phyloP scores from a whole-genome alignment of 2,113 vertebrate species.

The Corythaeola cristata region DNA sequence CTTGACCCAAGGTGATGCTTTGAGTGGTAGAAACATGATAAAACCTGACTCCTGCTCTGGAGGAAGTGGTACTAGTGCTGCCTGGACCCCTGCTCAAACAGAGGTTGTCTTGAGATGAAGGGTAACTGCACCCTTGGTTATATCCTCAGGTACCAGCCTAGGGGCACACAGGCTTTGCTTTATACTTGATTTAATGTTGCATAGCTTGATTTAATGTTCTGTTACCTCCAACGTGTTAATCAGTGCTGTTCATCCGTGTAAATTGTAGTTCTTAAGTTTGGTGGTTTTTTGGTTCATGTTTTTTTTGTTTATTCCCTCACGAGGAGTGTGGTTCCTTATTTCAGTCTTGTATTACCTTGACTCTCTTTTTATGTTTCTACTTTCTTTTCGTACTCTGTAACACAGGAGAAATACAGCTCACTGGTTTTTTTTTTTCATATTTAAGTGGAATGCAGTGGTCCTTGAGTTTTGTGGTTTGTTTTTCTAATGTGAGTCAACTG shows the following conservation, averaged over 20 bases:
- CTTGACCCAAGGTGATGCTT: fast-evolving
- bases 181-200: fast-evolving
- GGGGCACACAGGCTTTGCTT: background rate
- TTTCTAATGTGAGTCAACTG: background rate
- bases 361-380: background rate
- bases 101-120: background rate
- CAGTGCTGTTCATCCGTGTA: background rate
- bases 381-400: background rate
- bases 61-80: background rate
- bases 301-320: background rate
- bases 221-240: no score
- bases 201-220: background rate
- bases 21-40: background rate
- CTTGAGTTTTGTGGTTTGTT: background rate
- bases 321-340: background rate
- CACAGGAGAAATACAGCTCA: fast-evolving
- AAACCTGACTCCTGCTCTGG: background rate
- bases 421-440: background rate
- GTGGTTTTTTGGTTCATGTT: background rate
- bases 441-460: background rate
- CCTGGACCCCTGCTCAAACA: fast-evolving
- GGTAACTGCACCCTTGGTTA: background rate
- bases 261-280: background rate
- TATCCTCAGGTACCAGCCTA: fast-evolving
- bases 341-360: background rate